Percentiles rank a stretch among this genome's conserved stretches.
Conservation (phyloP, 1,140 invertebrate genomes). For the Drosophila cardini region DNA sequence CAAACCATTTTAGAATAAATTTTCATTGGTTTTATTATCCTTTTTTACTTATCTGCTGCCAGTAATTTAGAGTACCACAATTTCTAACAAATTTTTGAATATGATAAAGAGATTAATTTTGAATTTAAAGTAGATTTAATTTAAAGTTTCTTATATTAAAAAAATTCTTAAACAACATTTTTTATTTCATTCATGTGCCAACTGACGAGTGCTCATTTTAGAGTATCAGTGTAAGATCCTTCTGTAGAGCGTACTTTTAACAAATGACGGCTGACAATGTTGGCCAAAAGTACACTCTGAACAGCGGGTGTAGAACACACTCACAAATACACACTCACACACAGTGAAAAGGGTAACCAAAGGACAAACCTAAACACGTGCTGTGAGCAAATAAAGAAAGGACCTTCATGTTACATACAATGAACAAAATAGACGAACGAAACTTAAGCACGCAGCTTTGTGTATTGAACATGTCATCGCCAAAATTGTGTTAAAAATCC, state of each 20-base stretch:
- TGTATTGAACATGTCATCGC: constrained; percentile 81
- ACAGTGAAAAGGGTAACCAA: neutral
- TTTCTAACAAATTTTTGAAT: no score
- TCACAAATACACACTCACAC: neutral
- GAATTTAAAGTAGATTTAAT: no score
- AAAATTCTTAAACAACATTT: no score
- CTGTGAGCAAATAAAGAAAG: constrained; percentile 61
- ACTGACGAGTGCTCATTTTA: no score
- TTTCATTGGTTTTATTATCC: no score
- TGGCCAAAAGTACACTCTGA: constrained; percentile 12
- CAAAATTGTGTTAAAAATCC: constrained; percentile 77
- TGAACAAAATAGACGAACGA: constrained; percentile 64
- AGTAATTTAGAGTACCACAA: no score
- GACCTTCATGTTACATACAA: constrained; percentile 32
- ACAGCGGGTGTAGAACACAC: neutral
- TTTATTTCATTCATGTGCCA: neutral
- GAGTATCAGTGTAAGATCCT: neutral
- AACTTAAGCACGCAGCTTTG: constrained; percentile 79
- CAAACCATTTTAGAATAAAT: neutral
- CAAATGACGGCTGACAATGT: constrained; percentile 20
- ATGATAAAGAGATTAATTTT: no score
- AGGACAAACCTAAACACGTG: constrained; percentile 66
- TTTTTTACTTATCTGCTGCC: no score
- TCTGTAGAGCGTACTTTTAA: constrained; percentile 3
- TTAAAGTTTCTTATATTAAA: neutral